These are phyloP conservation scores for Deilephila porcellus DNA, from an alignment of 2,888 invertebrate genomes.

Conservation along the genomic window DNA sequence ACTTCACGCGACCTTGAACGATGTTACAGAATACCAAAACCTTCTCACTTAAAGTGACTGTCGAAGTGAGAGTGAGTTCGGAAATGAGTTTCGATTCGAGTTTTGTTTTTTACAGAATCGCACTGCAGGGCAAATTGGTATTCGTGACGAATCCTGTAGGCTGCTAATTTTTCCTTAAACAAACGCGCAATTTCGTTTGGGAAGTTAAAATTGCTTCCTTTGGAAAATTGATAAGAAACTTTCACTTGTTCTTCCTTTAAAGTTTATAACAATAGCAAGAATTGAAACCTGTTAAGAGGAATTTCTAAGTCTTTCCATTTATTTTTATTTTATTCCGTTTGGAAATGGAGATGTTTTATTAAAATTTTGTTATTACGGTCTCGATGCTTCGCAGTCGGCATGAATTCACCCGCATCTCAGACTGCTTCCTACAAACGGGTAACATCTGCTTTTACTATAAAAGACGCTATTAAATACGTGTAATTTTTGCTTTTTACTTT, in stretches of 20 bases:
- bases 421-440: constrained; percentile 21
- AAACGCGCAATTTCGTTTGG: constrained; percentile 43
- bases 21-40: too few species aligned
- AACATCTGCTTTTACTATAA: constrained; percentile 27
- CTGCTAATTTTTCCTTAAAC: constrained; percentile 49
- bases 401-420: constrained; percentile 26
- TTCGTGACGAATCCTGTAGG: constrained; percentile 46
- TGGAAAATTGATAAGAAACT: constrained; percentile 46
- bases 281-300: constrained; percentile 59
- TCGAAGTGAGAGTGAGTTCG: too few species aligned
- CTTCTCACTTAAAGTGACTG: too few species aligned
- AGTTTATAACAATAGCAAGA: constrained; percentile 60
- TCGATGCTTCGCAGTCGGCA: constrained; percentile 53
- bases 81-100: too few species aligned
- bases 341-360: constrained; percentile 67
- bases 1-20: too few species aligned
- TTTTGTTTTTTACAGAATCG: too few species aligned
- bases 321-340: constrained; percentile 58
- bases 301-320: constrained; percentile 58
- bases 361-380: constrained; percentile 74
- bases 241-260: constrained; percentile 49
- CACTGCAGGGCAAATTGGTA: constrained; percentile 46
- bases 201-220: constrained; percentile 44
- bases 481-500: constrained; percentile 19
- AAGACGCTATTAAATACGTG: constrained; percentile 11